Evolutionary conservation across 2,888 invertebrate genomes (phyloP), one percentile per base, ranked within the genome.

Genomic region (Pomacea canaliculata): DNA sequence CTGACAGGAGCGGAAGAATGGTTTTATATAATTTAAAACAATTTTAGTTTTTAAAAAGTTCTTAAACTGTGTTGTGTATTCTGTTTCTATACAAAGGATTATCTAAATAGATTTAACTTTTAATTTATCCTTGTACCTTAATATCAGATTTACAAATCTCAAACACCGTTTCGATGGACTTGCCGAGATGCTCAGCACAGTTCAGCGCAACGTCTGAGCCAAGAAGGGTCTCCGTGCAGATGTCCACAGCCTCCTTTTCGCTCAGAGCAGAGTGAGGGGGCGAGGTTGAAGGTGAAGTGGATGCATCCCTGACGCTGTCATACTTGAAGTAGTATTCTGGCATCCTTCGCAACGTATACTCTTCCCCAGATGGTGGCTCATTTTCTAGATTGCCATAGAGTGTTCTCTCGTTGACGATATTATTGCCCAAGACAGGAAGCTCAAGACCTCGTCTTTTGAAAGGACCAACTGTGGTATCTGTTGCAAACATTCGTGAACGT

Each of bases 111-210:
- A 37, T 37, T 37, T 0, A 23, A 23, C 23, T 23, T 23, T 7
- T 13, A 56, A 10, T 56, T 56, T 0, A 19, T 74, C 16, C 18
- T n/a, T 56, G 23, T 48, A 78, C 78, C 76, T 78, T 76, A 23
- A 81, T 78, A 70, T 81, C 81, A n/a, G 78, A 66, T 67, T 79
- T 76, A 70, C 81, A 81, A 23, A 76, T 75, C n/a, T 81, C 81
- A 49, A 79, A 79, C 3, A 78, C 79, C 10, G 75, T 65, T 16
- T 73, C 76, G 5, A 81, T 37, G 5, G 72, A 68, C 19, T 71
- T 77, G 27, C 79, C 75, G 27, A 81, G 69, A 46, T 66, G 73
- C 51, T 79, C 78, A 19, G 79, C 79, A 63, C 81, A 81, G 60
- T 70, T 71, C n/a, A 76, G 65, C 9, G 79, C 79, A 9, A 81